Percentiles rank a stretch among this genome's conserved stretches.
These are phyloP conservation scores for Cheilosia urbana DNA, from an alignment of 2,888 invertebrate species.

Conservation along the genomic window DNA sequence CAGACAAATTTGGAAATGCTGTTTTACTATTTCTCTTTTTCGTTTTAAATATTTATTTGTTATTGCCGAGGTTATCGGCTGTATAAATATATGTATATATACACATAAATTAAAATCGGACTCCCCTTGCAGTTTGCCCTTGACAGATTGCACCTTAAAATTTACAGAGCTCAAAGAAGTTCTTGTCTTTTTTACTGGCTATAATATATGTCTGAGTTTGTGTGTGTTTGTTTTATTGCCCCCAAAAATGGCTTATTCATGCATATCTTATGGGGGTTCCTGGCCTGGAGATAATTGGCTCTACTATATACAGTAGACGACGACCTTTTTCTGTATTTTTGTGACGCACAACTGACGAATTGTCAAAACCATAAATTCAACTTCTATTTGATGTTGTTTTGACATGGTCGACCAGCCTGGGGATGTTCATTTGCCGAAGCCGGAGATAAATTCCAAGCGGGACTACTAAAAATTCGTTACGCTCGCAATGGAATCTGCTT, in stretches of 20 bases:
- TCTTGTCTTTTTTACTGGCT: constrained; percentile 13
- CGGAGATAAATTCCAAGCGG: constrained; percentile 47
- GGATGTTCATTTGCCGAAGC: constrained; percentile 36
- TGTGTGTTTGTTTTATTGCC: constrained; percentile 53
- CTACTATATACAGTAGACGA: constrained; percentile 29
- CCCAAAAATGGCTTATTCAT: constrained; percentile 51
- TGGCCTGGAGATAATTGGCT: constrained; percentile 55
- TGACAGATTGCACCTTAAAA: constrained; percentile 70
- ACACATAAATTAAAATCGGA: constrained; percentile 52
- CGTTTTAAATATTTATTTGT: constrained; percentile 67
- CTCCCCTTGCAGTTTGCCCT: constrained; percentile 53
- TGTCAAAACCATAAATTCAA: constrained; percentile 75
- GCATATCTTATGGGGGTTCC: constrained; percentile 41
- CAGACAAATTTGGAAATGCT: constrained; percentile 67
- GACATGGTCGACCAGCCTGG: constrained; percentile 64
- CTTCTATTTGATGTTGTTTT: constrained; percentile 69
- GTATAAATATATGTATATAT: constrained; percentile 15
- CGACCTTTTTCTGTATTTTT: constrained; percentile 29
- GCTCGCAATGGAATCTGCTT: constrained; percentile 32
- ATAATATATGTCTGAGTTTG: background rate
- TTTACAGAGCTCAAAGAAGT: constrained; percentile 37
- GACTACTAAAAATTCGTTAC: constrained; percentile 71
- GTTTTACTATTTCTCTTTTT: constrained; percentile 50
- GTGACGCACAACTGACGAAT: constrained; percentile 73
- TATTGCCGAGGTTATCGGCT: constrained; percentile 44